Evolutionary conservation across 2,113 vertebrate species (phyloP), one percentile per base, ranked within the genome.

Genomic region (Uria lomvia): DNA sequence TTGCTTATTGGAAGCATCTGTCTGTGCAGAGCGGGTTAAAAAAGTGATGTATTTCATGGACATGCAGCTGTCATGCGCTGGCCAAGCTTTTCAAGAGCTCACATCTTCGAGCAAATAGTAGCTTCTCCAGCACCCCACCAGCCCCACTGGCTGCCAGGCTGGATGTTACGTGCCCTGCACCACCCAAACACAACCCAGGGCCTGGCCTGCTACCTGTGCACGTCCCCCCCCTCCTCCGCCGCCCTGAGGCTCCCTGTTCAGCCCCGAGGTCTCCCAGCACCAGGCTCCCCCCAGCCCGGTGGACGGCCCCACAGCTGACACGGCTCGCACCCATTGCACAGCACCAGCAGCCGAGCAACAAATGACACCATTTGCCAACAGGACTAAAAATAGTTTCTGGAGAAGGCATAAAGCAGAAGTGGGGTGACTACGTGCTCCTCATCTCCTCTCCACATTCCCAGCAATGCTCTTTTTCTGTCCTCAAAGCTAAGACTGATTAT

Each of bases 21-120:
- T 26, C 43, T 49, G n/a, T 4, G 2, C 0, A 0, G 19, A 13
- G 16, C 3, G 13, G 3, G 1, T 15, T 32, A 66, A 45, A 8
- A 8, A 49, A 30, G 40, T 2, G 5, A 22, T 17, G 19, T 19
- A 36, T 38, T 49, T 30, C 32, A 52, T 23, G 27, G 34, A 7
- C 5, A 9, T 0, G 2, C 81, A 92, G 70, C 78, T 82, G 66
- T 47, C 78, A 13, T 0, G 7, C 29, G 2, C 19, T 4, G 9
- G 16, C 21, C 58, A 15, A 65, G 21, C 85, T 6, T 26, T 74
- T n/a, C 24, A 43, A 75, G 58, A 24, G 5, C n/a, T 62, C 36
- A 1, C 23, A 26, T 19, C 49, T 12, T 50, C 2, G 6, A 74
- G 43, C 38, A 38, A 34, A 8, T 21, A 24, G 75, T 8, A 36